phyloP scores from a whole-genome alignment of 1,140 invertebrate species.

The Drosophila lowei region DNA sequence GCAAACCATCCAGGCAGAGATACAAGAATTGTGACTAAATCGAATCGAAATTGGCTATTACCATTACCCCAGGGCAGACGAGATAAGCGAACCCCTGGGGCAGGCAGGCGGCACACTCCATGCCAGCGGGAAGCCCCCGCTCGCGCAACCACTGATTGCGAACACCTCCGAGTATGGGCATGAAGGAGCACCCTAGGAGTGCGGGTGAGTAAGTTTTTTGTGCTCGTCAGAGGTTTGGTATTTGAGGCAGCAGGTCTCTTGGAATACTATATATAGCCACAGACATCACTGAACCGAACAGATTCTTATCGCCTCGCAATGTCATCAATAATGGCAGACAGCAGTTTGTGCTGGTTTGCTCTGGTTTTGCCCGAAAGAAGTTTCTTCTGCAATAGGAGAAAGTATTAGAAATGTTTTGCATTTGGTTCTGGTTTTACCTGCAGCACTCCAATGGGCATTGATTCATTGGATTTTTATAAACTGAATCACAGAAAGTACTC shows the following conservation, averaged over 20 bases:
- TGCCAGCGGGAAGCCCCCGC: slow-evolving; percentile 54
- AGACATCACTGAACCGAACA: slow-evolving; percentile 51
- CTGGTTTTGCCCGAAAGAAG: neutral
- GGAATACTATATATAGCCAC: slow-evolving; percentile 44
- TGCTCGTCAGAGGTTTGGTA: slow-evolving; percentile 60
- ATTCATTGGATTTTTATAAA: no score
- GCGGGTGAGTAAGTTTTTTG: slow-evolving; percentile 43
- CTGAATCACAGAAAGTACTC: no score
- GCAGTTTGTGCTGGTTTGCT: slow-evolving; percentile 20
- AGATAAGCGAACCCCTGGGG: slow-evolving; percentile 38
- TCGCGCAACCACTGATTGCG: slow-evolving; percentile 20
- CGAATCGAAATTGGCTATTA: slow-evolving; percentile 63
- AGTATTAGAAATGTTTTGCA: neutral
- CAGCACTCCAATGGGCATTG: no score
- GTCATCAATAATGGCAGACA: neutral
- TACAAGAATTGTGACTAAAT: slow-evolving; percentile 66
- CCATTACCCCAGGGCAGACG: slow-evolving; percentile 33
- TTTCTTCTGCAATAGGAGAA: neutral
- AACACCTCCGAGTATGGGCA: neutral
- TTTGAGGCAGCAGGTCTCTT: slow-evolving; percentile 46
- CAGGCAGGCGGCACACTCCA: slow-evolving; percentile 15
- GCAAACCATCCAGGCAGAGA: slow-evolving; percentile 11
- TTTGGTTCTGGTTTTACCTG: no score
- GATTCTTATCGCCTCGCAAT: slow-evolving; percentile 13
- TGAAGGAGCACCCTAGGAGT: slow-evolving; percentile 2